Evolutionary conservation across 2,797 vertebrate genomes (phyloP).

Genomic region (Stomatorhinus walkeri): DNA sequence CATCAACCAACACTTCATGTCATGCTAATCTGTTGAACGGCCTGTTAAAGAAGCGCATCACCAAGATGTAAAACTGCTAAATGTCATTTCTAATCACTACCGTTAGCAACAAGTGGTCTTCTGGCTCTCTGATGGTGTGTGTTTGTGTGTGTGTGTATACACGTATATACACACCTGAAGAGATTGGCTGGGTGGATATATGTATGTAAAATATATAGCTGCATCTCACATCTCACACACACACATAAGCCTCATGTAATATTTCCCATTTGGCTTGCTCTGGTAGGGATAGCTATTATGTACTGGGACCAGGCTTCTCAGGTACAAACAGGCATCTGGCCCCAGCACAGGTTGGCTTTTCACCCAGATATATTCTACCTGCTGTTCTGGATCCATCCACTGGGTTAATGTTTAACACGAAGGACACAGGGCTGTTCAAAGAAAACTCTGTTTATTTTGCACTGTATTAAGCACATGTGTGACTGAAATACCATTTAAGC

Average conservation of each 20-base stretch:
- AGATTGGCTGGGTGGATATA: neutral
- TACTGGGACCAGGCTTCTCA: neutral
- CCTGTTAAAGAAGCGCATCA: neutral
- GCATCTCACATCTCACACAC: neutral
- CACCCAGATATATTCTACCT: neutral
- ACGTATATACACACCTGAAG: neutral
- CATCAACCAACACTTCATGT: neutral
- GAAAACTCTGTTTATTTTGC: neutral
- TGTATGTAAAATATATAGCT: neutral
- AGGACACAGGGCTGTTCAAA: neutral
- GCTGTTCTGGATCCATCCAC: neutral
- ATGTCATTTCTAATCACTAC: neutral
- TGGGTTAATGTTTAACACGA: neutral
- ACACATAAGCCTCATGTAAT: neutral
- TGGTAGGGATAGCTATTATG: neutral
- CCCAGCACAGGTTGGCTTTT: neutral
- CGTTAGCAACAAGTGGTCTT: neutral
- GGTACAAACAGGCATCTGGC: neutral
- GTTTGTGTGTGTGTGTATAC: neutral
- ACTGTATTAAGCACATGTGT: neutral
- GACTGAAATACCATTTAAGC: neutral
- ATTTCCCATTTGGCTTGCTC: neutral
- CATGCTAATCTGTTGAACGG: neutral
- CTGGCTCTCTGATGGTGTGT: neutral
- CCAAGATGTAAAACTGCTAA: neutral